Base-by-base conservation (phyloP, 1,140 invertebrate species). In the Linepithema humile region DNA sequence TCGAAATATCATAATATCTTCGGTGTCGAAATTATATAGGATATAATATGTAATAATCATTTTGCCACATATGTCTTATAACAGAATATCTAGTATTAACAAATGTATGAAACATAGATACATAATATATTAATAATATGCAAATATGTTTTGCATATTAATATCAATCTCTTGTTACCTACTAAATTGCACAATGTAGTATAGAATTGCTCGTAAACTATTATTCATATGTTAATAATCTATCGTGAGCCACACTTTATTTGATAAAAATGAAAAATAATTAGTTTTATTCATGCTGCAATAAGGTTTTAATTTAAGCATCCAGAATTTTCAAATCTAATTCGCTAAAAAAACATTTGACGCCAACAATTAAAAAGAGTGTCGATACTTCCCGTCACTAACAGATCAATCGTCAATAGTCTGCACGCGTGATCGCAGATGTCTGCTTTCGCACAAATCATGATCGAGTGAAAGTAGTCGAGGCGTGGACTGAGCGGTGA, bases 381-480 rank as follows among this genome's bases (percentile, higher is more conserved):
- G 1, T 45, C 12, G 43, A 12, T 12, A 45, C 59, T 35, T 38
- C 9, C n/a, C 32, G 5, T 38, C 29, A n/a, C 32, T 5, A 3
- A 2, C 6, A 17, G n/a, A 32, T 38, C 32, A n/a, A 62, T 62
- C 32, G 59, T 62, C 43, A n/a, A 10, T 7, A 12, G 10, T 32
- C 17, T 15, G 35, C 17, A 23, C 10, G 1, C 12, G 6, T 15
- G n/a, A 53, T 29, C 32, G 48, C 23, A 15, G 26, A 3, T 15
- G n/a, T 43, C 40, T 40, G 35, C 35, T 17, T 35, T 38, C 35
- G 70, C 50, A n/a, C 70, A 26, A 73, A 43, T 29, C 0, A 10
- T 17, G 15, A 48, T 43, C 29, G 0, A 77, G 72, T 69, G 73
- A 84, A 84, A 84, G 73, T 60, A 40, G 48, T n/a, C 10, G 2